Conservation (phyloP, 2,888 invertebrate species). For the Venusia cambrica region DNA sequence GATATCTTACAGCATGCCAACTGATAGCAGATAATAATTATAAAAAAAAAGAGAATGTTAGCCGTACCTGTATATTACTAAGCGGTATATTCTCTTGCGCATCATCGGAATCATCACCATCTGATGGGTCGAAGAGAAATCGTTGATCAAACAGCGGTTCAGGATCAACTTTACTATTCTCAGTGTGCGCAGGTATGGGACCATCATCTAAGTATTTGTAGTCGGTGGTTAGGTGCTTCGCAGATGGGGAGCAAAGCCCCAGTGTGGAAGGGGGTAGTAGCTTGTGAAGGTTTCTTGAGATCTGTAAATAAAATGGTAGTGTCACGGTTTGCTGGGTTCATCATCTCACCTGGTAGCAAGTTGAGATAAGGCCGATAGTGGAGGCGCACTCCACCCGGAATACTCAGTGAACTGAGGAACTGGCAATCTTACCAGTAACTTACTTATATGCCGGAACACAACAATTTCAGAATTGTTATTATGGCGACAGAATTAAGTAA, state of each 20-base stretch:
- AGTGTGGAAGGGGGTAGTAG: conserved; percentile 8
- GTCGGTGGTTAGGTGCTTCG: not conserved
- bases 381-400: no score
- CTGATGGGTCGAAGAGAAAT: not conserved
- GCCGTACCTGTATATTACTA: conserved; percentile 9
- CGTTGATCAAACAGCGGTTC: not conserved
- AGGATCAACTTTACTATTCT: not conserved
- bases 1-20: no score
- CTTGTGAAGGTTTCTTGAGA: conserved; percentile 8
- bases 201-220: conserved; percentile 11
- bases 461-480: no score
- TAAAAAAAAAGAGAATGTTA: no score
- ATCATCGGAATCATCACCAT: conserved; percentile 2
- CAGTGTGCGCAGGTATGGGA: not conserved
- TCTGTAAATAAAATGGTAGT: not conserved
- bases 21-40: no score
- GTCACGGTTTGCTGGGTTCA: not conserved
- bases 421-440: no score
- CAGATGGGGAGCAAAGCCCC: not conserved
- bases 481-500: no score
- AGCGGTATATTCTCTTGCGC: conserved; percentile 10
- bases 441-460: no score
- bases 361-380: no score
- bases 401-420: no score
- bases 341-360: no score